These are phyloP conservation scores for Solenodon paradoxus DNA, from an alignment of 2,113 vertebrate genomes.

Conservation along the genomic window DNA sequence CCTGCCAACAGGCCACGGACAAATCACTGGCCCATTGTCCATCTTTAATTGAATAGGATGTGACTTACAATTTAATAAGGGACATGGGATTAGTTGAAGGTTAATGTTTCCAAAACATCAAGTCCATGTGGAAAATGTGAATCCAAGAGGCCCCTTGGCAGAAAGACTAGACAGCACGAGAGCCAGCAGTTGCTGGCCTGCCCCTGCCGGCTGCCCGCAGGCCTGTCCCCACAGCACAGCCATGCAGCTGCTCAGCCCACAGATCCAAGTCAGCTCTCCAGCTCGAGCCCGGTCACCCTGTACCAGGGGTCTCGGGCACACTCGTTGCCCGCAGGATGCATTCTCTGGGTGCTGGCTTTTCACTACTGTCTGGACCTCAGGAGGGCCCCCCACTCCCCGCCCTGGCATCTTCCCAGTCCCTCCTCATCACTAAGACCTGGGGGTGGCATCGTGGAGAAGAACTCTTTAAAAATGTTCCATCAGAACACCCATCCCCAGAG, in stretches of 20 bases:
- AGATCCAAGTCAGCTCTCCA: neutral
- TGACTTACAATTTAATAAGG: slow-evolving; percentile 55
- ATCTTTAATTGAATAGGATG: slow-evolving; percentile 27
- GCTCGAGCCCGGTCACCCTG: too few relatives aligned
- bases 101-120: slow-evolving; percentile 60
- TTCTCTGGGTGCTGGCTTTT: fast-evolving
- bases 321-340: fast-evolving
- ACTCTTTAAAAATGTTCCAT: too few relatives aligned
- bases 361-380: neutral
- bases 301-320: neutral
- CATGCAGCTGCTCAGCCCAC: neutral
- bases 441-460: neutral
- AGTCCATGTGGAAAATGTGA: slow-evolving; percentile 58
- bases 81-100: slow-evolving; percentile 49
- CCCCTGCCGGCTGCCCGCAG: neutral
- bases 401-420: neutral
- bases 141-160: slow-evolving; percentile 45
- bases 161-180: neutral
- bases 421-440: neutral
- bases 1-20: neutral
- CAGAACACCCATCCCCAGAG: neutral
- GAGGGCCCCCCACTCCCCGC: too few relatives aligned
- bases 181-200: neutral
- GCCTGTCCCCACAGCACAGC: fast-evolving
- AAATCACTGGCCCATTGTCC: neutral